Evolutionary conservation across 2,113 vertebrate species (phyloP).

Genomic region (Mastomys natalensis): DNA sequence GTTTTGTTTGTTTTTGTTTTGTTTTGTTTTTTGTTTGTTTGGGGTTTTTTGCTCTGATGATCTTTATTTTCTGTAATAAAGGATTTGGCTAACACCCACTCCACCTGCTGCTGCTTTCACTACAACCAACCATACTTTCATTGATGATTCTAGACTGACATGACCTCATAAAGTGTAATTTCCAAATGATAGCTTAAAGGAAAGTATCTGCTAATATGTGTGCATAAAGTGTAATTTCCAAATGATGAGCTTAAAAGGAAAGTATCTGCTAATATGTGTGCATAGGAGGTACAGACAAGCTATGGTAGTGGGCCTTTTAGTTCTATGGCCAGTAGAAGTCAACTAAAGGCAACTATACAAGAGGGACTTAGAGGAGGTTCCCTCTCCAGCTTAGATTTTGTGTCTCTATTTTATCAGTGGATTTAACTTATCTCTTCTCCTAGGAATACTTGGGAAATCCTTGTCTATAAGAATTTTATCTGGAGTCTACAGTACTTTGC

Average conservation of each 20-base stretch:
- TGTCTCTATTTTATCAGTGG: neutral
- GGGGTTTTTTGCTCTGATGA: neutral
- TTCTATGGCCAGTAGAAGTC: neutral
- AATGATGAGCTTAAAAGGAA: neutral
- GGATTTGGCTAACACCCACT: neutral
- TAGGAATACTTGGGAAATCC: neutral
- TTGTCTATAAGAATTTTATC: neutral
- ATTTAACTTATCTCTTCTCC: neutral
- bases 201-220: neutral
- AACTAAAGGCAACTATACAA: neutral
- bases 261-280: neutral
- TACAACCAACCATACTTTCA: neutral
- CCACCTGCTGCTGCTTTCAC: neutral
- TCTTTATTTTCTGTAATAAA: neutral
- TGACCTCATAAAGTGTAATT: neutral
- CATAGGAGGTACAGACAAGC: neutral
- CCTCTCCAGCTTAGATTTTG: neutral
- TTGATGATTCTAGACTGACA: neutral
- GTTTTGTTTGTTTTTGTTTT: too few relatives aligned
- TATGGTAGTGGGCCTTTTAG: neutral
- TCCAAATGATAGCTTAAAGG: neutral
- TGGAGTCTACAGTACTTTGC: neutral
- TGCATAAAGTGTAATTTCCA: neutral
- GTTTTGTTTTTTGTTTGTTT: neutral
- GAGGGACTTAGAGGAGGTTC: neutral